Conservation (phyloP, 2,113 vertebrate genomes). For the Pseudopodoces humilis region DNA sequence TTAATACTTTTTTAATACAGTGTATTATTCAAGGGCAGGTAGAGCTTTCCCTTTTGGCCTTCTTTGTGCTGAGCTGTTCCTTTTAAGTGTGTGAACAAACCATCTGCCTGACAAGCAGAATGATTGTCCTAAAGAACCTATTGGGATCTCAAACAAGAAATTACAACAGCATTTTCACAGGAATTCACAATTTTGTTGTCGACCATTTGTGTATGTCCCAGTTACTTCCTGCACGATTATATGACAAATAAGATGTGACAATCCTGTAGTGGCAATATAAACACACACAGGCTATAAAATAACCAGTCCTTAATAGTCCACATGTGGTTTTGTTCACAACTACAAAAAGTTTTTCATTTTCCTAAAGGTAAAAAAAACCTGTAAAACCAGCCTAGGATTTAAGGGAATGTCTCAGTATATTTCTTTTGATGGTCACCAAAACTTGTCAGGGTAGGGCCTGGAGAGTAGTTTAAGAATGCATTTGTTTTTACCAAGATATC, state of each 20-base stretch:
- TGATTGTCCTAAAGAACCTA: background rate
- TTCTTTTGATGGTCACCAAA: conserved; percentile 66
- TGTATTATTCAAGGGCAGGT: background rate
- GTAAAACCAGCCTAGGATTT: conserved; percentile 51
- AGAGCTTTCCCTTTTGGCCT: background rate
- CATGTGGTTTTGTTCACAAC: background rate
- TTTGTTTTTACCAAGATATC: conserved; percentile 74
- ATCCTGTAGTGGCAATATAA: background rate
- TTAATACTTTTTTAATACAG: background rate
- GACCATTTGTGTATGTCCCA: background rate
- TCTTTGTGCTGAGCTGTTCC: background rate
- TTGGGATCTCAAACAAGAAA: background rate
- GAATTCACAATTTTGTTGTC: background rate
- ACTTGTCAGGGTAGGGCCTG: conserved; percentile 62
- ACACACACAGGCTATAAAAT: background rate
- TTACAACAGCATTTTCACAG: background rate
- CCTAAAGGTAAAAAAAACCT: conserved; percentile 49
- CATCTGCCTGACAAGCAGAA: background rate
- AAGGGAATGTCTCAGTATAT: conserved; percentile 47
- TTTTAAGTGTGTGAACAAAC: background rate
- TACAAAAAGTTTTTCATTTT: conserved; percentile 54
- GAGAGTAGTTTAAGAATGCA: conserved; percentile 72
- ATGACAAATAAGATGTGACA: background rate
- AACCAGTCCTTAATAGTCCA: background rate
- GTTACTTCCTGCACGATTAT: background rate